Evolutionary conservation across 2,113 vertebrate species (phyloP).

Genomic region (Beaufortia kweichowensis): DNA sequence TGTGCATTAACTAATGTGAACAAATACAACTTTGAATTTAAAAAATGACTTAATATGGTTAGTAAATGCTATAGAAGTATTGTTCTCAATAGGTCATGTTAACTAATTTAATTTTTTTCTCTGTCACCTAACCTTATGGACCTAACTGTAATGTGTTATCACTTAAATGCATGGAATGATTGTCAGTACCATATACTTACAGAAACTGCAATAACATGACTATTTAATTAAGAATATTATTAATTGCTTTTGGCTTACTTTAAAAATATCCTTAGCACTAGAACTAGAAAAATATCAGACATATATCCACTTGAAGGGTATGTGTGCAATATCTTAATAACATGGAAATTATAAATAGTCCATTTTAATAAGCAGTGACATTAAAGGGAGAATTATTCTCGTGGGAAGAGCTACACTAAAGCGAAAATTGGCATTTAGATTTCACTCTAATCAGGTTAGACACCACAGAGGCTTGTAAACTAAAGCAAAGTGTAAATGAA

Average conservation of each 20-base stretch:
- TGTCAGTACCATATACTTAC: too few species aligned
- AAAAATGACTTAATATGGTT: too few species aligned
- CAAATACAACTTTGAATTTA: too few species aligned
- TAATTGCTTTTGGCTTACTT: background rate
- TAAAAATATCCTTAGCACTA: conserved; percentile 1
- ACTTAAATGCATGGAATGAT: too few species aligned
- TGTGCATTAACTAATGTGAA: too few species aligned
- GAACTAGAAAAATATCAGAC: conserved; percentile 6
- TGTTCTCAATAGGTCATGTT: too few species aligned
- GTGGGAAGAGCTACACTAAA: conserved; percentile 42
- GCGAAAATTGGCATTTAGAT: conserved; percentile 58
- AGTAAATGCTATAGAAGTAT: too few species aligned
- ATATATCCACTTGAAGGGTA: conserved; percentile 26
- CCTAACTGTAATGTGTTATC: too few species aligned
- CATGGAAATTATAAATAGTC: conserved; percentile 54
- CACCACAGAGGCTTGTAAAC: conserved; percentile 47
- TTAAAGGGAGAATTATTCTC: conserved; percentile 57
- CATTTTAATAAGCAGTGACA: conserved; percentile 58
- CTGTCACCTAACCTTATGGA: too few species aligned
- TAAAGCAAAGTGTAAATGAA: conserved; percentile 42
- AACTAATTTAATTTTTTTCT: too few species aligned
- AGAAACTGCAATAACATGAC: too few species aligned
- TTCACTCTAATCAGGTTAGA: conserved; percentile 56
- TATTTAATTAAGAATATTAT: too few species aligned
- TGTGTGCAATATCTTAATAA: conserved; percentile 51